These are phyloP conservation scores for Aporophyla lueneburgensis DNA, from an alignment of 2,888 invertebrate species.

Conservation along the genomic window DNA sequence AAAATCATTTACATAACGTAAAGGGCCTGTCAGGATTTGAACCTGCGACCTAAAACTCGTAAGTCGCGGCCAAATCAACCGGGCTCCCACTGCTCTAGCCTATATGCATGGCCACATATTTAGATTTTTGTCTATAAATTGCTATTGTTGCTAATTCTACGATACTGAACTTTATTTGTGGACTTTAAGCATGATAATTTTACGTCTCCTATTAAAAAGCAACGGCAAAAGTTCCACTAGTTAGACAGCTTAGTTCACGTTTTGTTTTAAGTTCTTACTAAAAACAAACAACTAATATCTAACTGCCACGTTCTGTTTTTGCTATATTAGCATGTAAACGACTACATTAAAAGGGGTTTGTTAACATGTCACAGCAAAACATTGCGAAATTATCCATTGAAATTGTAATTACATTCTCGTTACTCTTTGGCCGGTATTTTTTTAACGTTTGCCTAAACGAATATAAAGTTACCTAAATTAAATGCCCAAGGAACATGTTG, in stretches of 20 bases:
- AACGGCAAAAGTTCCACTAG: conserved; percentile 1
- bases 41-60: no score
- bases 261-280: neutral
- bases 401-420: conserved; percentile 47
- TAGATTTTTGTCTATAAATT: conserved; percentile 21
- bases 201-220: conserved; percentile 18
- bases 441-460: conserved; percentile 21
- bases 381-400: conserved; percentile 33
- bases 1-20: no score
- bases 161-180: conserved; percentile 4
- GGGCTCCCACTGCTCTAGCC: no score
- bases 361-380: conserved; percentile 28
- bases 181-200: conserved; percentile 16
- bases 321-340: conserved; percentile 21
- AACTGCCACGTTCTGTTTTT: neutral
- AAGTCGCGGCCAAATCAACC: no score
- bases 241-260: neutral
- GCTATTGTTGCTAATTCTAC: conserved; percentile 28
- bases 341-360: conserved; percentile 26
- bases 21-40: no score
- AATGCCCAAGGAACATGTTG: conserved; percentile 1
- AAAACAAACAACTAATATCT: conserved; percentile 9
- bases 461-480: conserved; percentile 38
- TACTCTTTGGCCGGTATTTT: conserved; percentile 25
- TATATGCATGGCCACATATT: conserved; percentile 19